Conservation (phyloP, 2,888 invertebrate species). For the Sarcophaga subvicina region DNA sequence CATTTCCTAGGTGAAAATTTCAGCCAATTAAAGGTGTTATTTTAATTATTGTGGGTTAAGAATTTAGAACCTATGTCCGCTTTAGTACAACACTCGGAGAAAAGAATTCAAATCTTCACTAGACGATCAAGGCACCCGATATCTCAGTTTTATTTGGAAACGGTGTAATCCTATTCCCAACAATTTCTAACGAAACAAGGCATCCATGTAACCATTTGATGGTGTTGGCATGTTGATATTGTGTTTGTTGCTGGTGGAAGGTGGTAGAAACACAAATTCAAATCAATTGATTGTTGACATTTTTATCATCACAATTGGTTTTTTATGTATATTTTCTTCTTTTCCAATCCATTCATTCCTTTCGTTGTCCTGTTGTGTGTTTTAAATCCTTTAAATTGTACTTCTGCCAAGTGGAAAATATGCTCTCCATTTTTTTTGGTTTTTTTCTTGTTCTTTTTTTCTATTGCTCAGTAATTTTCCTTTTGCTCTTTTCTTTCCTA, state of each 20-base stretch:
- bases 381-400: slow-evolving; percentile 12
- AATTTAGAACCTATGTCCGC: too few relatives aligned
- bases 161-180: too few relatives aligned
- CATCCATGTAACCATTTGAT: background rate
- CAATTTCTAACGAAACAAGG: background rate
- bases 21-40: too few relatives aligned
- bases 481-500: background rate
- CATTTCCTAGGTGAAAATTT: too few relatives aligned
- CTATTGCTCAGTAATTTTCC: background rate
- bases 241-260: background rate
- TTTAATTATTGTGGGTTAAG: too few relatives aligned
- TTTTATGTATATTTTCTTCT: slow-evolving; percentile 38
- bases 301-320: slow-evolving; percentile 58
- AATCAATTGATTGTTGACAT: slow-evolving; percentile 67
- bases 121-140: too few relatives aligned
- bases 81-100: too few relatives aligned
- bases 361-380: slow-evolving; percentile 14
- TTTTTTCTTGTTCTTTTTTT: slow-evolving; percentile 4
- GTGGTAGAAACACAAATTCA: slow-evolving; percentile 43
- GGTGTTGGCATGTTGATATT: slow-evolving; percentile 16
- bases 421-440: background rate
- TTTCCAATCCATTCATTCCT: background rate
- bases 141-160: too few relatives aligned
- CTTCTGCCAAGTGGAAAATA: slow-evolving; percentile 15
- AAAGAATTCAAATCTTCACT: too few relatives aligned